A percentile compares a stretch with the other conserved stretches of the same genome.
Evolutionary conservation across 2,113 vertebrate species (phyloP).

Genomic region (Heptranchias perlo): DNA sequence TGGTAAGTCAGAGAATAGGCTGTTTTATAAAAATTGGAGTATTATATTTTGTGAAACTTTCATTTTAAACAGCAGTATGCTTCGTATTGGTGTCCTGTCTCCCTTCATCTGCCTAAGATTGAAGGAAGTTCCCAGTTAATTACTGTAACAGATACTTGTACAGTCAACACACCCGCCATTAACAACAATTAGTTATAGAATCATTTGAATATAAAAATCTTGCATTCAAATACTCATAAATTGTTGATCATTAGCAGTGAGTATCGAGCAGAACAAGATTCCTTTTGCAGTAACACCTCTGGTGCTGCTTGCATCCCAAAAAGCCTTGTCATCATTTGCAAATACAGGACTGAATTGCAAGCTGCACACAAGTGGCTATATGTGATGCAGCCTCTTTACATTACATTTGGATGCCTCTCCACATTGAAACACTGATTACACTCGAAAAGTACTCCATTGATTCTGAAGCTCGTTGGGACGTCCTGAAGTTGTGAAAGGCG

Average conservation of each 20-base stretch:
- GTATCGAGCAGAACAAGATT: background rate
- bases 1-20: no score
- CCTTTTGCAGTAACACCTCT: background rate
- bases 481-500: background rate
- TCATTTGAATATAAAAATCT: background rate
- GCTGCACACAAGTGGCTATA: background rate
- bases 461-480: background rate
- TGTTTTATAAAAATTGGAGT: no score
- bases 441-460: background rate
- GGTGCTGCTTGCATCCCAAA: background rate
- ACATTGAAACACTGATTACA: background rate
- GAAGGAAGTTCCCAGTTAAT: no score
- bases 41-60: no score
- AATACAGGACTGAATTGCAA: background rate
- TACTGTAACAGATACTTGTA: no score
- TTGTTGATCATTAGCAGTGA: background rate
- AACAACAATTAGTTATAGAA: background rate
- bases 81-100: no score
- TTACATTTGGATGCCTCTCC: background rate
- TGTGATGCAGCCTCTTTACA: background rate
- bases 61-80: no score
- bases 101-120: no score
- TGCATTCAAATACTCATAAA: background rate
- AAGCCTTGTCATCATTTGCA: background rate
- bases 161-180: no score